Evolutionary conservation across 2,888 invertebrate species (phyloP).

Genomic region (Chelonus formosanus): DNA sequence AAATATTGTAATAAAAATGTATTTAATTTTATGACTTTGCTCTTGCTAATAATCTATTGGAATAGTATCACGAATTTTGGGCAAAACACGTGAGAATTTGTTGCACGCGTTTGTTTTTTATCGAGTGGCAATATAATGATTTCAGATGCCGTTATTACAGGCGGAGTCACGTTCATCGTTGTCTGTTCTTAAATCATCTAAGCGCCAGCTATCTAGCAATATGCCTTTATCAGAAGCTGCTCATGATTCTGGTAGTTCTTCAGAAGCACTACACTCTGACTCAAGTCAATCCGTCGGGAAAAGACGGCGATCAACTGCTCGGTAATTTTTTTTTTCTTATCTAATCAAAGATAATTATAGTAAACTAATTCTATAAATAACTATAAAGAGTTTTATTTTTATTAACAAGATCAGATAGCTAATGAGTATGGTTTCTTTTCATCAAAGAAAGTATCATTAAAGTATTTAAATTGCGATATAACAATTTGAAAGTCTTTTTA

Average conservation of each 20-base stretch:
- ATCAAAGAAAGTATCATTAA: too few relatives aligned
- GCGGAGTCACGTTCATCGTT: conserved; percentile 68
- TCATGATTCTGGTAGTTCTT: conserved; percentile 66
- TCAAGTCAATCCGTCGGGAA: conserved; percentile 66
- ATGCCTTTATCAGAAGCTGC: conserved; percentile 64
- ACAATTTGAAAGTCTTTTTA: too few relatives aligned
- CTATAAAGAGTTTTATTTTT: too few relatives aligned
- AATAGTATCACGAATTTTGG: conserved; percentile 37
- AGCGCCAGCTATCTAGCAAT: conserved; percentile 67
- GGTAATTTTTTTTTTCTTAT: conserved; percentile 44
- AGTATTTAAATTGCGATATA: too few relatives aligned
- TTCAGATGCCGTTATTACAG: conserved; percentile 65
- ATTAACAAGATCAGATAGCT: too few relatives aligned
- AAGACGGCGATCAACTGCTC: conserved; percentile 55
- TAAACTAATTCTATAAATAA: too few relatives aligned
- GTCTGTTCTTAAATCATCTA: conserved; percentile 66
- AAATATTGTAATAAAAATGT: conserved; percentile 6
- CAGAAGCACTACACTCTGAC: conserved; percentile 67
- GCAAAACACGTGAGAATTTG: conserved; percentile 32
- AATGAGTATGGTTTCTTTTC: too few relatives aligned
- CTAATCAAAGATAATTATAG: too few relatives aligned
- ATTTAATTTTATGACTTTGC: background rate
- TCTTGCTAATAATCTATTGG: conserved; percentile 7
- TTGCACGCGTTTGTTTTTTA: conserved; percentile 20
- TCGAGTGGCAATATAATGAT: conserved; percentile 40